Evolutionary conservation across 2,113 vertebrate species (phyloP), one percentile per base, ranked within the genome.

Genomic region (Zeus faber): DNA sequence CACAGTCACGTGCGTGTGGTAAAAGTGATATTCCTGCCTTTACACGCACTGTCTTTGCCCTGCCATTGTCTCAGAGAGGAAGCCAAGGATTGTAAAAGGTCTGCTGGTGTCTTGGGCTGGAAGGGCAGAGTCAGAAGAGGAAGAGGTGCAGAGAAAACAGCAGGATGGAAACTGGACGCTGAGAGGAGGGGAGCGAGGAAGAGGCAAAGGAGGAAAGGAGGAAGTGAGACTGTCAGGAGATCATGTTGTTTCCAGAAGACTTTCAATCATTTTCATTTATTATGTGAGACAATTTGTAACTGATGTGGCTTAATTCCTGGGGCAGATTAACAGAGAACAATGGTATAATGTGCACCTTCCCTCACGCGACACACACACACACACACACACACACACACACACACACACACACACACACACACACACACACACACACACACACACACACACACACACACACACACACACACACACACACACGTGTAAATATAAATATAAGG

Each of bases 51-150:
- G 67, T 53, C 17, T 53, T 59, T 71, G 66, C 69, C 60, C 61
- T 64, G 27, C 67, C 54, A 77, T 82, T 85, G 82, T 82, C 61
- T 81, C 52, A 41, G 49, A 80, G 59, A 81, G 82, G 76, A 82
- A 79, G 66, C 65, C 46, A 41, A n/a, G 50, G 22, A 25, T 51
- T 70, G 62, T 53, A 68, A 37, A 61, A 60, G 50, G 65, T 66
- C 29, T 29, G 43, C 29, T 44, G 46, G 50, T 39, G 48, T 74
- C 69, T 51, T 65, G 56, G n/a, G 46, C 51, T 47, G 23, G 35
- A 55, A 49, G 54, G 70, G 49, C 49, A 11, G 0, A 0, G 44
- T 10, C 55, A 57, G 41, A 54, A 72, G 52, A 56, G 49, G 45
- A 24, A 25, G 53, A 20, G 50, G 62, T 44, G 51, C 50, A 70